Conservation (phyloP, 2,797 vertebrate species). For the Lithobates sylvaticus region DNA sequence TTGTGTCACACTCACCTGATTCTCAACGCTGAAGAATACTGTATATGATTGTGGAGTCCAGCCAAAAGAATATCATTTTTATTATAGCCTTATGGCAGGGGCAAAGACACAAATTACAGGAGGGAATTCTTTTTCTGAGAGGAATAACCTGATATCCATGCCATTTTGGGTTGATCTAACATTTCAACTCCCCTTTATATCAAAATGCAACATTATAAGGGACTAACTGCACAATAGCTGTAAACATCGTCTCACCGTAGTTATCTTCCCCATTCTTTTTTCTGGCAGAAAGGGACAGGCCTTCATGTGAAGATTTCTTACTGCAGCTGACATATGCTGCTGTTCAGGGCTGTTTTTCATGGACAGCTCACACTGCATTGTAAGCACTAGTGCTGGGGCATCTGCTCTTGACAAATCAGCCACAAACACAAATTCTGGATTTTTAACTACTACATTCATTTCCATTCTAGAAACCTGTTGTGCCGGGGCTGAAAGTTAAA, state of each 20-base stretch:
- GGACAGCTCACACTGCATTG: slow-evolving; percentile 88
- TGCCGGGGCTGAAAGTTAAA: slow-evolving; percentile 69
- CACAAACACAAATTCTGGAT: slow-evolving; percentile 96
- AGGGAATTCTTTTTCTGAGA: too few relatives aligned
- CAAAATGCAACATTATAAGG: not conserved
- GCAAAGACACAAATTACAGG: too few relatives aligned
- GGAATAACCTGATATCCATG: too few relatives aligned
- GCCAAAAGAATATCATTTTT: too few relatives aligned
- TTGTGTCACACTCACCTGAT: too few relatives aligned
- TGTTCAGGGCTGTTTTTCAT: slow-evolving; percentile 81
- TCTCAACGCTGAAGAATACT: too few relatives aligned
- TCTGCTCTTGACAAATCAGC: slow-evolving; percentile 94
- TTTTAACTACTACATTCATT: slow-evolving; percentile 87
- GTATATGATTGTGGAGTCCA: too few relatives aligned
- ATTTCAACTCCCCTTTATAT: too few relatives aligned
- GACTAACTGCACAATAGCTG: not conserved
- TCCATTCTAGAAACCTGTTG: slow-evolving; percentile 82
- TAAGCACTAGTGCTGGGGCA: slow-evolving; percentile 91
- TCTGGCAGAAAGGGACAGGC: slow-evolving; percentile 91
- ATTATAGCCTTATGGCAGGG: too few relatives aligned
- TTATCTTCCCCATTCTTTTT: slow-evolving; percentile 84
- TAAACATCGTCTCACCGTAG: slow-evolving; percentile 80
- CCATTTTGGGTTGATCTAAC: too few relatives aligned
- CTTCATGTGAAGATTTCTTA: slow-evolving; percentile 90
- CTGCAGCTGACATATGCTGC: slow-evolving; percentile 83